Conservation (phyloP, 1,140 invertebrate genomes). For the Pachyrhynchus sulphureomaculatus region DNA sequence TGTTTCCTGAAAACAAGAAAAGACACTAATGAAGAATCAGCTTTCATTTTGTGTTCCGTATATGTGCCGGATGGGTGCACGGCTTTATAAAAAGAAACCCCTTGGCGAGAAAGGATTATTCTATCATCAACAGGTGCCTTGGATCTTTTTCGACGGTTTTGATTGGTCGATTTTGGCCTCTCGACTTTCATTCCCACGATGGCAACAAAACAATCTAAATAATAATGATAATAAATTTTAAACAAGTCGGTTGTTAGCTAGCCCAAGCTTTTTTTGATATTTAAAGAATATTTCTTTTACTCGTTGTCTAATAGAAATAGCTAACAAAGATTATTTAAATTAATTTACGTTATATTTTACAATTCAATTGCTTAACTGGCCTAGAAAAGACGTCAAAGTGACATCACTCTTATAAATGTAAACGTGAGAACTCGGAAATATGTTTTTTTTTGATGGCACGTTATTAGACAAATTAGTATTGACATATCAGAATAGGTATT, state of each 20-base stretch:
- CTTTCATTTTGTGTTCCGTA: not conserved
- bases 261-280: not conserved
- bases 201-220: not conserved
- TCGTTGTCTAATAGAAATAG: no score
- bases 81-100: constrained; percentile 11
- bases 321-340: no score
- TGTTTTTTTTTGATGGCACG: no score
- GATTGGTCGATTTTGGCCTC: constrained; percentile 2
- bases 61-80: constrained; percentile 5
- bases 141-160: constrained; percentile 4
- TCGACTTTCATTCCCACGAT: constrained; percentile 15
- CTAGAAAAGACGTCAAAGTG: no score
- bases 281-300: no score
- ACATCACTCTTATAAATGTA: no score
- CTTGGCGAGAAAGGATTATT: constrained; percentile 8
- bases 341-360: no score
- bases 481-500: no score
- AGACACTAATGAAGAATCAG: not conserved
- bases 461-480: no score
- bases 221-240: not conserved
- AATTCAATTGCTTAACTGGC: no score
- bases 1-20: constrained; percentile 6
- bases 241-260: constrained; percentile 2
- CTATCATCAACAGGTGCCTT: constrained; percentile 19
- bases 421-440: no score